Evolutionary conservation across 2,797 vertebrate genomes (phyloP).

Genomic region (Gobio occitaniae): DNA sequence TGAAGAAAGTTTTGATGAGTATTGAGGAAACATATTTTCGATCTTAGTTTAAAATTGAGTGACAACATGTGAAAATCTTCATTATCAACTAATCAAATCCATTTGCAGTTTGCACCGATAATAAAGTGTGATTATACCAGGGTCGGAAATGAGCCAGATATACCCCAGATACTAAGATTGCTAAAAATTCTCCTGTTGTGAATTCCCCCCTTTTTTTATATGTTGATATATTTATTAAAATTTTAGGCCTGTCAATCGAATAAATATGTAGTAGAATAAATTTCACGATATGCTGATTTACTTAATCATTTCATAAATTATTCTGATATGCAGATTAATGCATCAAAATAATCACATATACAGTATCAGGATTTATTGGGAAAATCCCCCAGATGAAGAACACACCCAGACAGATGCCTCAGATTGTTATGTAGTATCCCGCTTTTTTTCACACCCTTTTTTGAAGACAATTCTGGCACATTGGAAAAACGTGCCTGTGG

Average conservation of each 20-base stretch:
- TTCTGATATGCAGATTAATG: neutral
- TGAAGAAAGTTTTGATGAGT: neutral
- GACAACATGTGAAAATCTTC: neutral
- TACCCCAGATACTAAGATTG: neutral
- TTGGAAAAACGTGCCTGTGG: no score
- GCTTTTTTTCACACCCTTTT: neutral
- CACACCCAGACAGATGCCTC: neutral
- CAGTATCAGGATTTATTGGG: neutral
- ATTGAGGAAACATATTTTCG: neutral
- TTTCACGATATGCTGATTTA: neutral
- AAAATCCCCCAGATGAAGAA: neutral
- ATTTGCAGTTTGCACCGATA: neutral
- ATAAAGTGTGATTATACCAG: neutral
- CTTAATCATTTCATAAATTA: neutral
- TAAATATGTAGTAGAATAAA: neutral
- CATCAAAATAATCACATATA: neutral
- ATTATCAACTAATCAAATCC: slow-evolving; percentile 12
- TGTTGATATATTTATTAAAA: neutral
- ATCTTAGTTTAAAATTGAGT: neutral
- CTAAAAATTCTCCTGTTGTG: neutral
- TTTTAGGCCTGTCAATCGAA: neutral
- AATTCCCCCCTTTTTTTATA: neutral
- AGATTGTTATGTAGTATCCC: neutral
- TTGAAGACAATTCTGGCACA: no score
- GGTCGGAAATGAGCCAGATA: neutral